Base-by-base conservation (phyloP, 2,113 vertebrate genomes). In the Cryptotis parvus region DNA sequence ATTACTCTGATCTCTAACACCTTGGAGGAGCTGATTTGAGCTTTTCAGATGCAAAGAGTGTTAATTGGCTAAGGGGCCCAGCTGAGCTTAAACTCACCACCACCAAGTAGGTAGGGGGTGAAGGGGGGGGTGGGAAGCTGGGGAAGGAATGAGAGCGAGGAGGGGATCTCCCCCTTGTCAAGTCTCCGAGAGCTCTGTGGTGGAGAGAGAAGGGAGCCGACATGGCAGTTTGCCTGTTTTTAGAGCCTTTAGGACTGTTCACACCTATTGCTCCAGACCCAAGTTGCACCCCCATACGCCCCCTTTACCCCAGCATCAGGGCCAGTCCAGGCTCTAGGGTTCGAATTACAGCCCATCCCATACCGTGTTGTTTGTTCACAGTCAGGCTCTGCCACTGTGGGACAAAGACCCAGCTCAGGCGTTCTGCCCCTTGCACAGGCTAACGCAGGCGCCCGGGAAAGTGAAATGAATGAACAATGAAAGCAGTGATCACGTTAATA, bases 21-120 rank as follows among this genome's bases (percentile, higher is more conserved):
- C 93, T 94, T 77, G 0, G 72, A 94, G 87, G 91, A 93, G 85
- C 65, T 95, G 92, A 94, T 95, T 89, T 95, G 74, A 90, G 93
- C 96, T 96, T 96, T 97, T 97, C 95, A 96, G 88, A 97, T 96
- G 95, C 96, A 94, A 96, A 96, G 79, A 94, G 94, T 95, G 95
- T 95, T 97, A 96, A 97, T 94, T 97, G 83, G 94, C 80, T 87
- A 84, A 94, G 90, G 52, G 87, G 52, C 91, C 86, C 89, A 91
- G 91, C 95, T 96, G 95, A 96, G 96, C 66, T 43, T 24, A 86
- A 96, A 84, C 68, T 39, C 81, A 29, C 33, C 9, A 10, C 79
- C 26, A 35, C 65, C 15, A 12, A 85, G 75, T 33, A 86, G 43
- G 72, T 66, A 78, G 66, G 58, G 61, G 79, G 55, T 58, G 16